Evolutionary conservation across 1,140 invertebrate species (phyloP).

Genomic region (Asobara japonica): DNA sequence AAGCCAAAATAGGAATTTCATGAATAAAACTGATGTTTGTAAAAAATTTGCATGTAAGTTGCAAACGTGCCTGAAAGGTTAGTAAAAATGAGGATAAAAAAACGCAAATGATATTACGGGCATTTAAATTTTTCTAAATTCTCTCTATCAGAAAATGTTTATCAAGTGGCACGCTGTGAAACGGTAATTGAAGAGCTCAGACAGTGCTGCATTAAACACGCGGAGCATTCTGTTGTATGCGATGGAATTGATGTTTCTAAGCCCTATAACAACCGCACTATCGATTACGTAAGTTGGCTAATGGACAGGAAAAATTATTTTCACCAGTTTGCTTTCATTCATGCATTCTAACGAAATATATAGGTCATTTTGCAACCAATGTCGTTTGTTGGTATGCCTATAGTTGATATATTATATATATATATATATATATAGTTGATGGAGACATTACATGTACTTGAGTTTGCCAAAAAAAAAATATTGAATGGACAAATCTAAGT

Average conservation of each 20-base stretch:
- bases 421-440: too few relatives aligned
- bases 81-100: constrained; percentile 27
- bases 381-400: too few relatives aligned
- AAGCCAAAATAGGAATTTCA: constrained; percentile 19
- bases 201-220: constrained; percentile 74
- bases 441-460: too few relatives aligned
- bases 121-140: neutral
- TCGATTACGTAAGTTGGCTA: constrained; percentile 61
- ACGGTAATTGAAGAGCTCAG: constrained; percentile 72
- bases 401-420: too few relatives aligned
- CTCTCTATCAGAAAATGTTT: constrained; percentile 71
- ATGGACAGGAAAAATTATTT: neutral
- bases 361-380: too few relatives aligned
- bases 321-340: too few relatives aligned
- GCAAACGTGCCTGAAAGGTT: constrained; percentile 80
- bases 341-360: too few relatives aligned
- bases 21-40: constrained; percentile 73
- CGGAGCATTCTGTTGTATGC: constrained; percentile 70
- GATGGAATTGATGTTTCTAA: constrained; percentile 72
- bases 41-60: constrained; percentile 79
- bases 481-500: too few relatives aligned
- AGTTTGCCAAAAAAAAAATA: too few relatives aligned
- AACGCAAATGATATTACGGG: constrained; percentile 6
- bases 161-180: constrained; percentile 72
- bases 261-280: constrained; percentile 61